Evolutionary conservation across 1,140 invertebrate species (phyloP).

Genomic region (Brachystomella parvula): DNA sequence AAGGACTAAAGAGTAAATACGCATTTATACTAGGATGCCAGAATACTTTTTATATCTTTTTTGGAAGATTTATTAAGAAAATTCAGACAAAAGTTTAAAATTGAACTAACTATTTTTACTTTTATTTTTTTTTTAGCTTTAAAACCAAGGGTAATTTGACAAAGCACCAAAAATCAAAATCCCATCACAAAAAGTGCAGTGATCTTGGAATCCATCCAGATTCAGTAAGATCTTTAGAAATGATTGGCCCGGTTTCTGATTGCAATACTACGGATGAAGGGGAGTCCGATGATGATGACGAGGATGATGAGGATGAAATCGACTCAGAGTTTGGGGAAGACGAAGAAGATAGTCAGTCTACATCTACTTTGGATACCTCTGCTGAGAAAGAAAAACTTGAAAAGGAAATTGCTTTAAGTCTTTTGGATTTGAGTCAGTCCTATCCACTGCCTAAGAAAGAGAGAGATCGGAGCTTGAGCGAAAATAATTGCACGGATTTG

Average conservation of each 20-base stretch:
- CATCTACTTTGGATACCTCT: constrained; percentile 52
- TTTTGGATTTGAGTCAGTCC: constrained; percentile 56
- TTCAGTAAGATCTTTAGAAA: constrained; percentile 25
- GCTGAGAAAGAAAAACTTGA: constrained; percentile 61
- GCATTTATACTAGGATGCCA: too few relatives aligned
- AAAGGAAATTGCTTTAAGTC: constrained; percentile 76
- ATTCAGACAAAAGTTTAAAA: too few relatives aligned
- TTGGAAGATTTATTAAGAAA: too few relatives aligned
- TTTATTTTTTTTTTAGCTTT: constrained; percentile 55
- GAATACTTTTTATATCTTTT: too few relatives aligned
- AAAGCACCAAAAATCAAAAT: constrained; percentile 98
- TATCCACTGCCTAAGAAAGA: constrained; percentile 7
- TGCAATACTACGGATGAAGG: constrained; percentile 42
- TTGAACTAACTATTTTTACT: too few relatives aligned
- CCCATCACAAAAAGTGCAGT: constrained; percentile 86
- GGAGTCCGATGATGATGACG: constrained; percentile 53
- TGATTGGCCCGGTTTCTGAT: constrained; percentile 34
- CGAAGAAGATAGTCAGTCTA: constrained; percentile 13
- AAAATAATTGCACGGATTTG: background rate
- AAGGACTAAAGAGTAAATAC: too few relatives aligned
- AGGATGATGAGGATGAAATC: constrained; percentile 54
- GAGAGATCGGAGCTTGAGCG: constrained; percentile 11
- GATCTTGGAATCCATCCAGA: constrained; percentile 34
- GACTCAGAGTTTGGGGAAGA: constrained; percentile 40
- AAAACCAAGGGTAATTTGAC: constrained; percentile 98